Percentiles rank a stretch among this genome's conserved stretches.
Conservation (phyloP, 2,888 invertebrate genomes). For the Tupiocoris notatus region DNA sequence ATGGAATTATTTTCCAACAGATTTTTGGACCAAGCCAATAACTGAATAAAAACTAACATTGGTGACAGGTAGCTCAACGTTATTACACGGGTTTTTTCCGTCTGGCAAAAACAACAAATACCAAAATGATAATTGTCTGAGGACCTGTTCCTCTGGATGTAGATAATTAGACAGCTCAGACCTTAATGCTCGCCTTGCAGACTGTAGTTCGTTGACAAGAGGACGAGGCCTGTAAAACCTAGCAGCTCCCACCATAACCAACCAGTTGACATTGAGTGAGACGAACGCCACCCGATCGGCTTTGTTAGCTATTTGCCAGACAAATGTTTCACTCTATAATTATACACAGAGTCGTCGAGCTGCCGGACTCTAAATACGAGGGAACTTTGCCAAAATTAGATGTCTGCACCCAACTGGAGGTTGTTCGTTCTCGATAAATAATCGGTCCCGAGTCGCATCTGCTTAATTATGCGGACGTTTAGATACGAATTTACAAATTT, state of each 20-base stretch:
- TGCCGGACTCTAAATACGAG: not conserved
- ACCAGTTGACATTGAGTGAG: slow-evolving; percentile 16
- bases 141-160: not conserved
- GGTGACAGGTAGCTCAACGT: no score
- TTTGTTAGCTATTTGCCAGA: slow-evolving; percentile 45
- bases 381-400: slow-evolving; percentile 47
- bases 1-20: no score
- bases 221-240: slow-evolving; percentile 18
- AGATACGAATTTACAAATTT: not conserved
- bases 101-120: not conserved
- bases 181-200: not conserved
- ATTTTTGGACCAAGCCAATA: no score
- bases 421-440: not conserved
- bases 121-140: no score
- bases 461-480: not conserved
- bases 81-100: no score
- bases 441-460: not conserved
- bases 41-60: no score
- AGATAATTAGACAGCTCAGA: not conserved
- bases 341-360: slow-evolving; percentile 11
- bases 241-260: slow-evolving; percentile 1
- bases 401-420: slow-evolving; percentile 38
- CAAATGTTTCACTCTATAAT: slow-evolving; percentile 45
- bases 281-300: slow-evolving; percentile 14
- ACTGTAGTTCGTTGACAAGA: slow-evolving; percentile 3